These are phyloP conservation scores for Cossypha caffra DNA, from an alignment of 2,797 vertebrate species.

Conservation along the genomic window DNA sequence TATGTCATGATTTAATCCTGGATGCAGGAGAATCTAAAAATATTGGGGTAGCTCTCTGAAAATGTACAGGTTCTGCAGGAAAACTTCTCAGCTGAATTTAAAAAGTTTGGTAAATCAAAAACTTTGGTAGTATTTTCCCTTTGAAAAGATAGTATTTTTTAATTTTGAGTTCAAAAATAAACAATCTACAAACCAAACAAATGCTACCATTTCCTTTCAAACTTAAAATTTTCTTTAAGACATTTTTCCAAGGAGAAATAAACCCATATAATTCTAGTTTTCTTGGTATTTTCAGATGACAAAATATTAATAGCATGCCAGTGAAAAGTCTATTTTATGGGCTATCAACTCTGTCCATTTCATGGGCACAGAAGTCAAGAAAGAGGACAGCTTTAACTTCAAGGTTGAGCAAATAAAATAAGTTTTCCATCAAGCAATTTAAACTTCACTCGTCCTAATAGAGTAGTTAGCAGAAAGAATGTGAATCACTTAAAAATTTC, in stretches of 20 bases:
- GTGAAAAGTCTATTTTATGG: slow-evolving; percentile 54
- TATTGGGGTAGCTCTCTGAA: neutral
- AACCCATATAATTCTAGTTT: neutral
- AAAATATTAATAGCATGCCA: slow-evolving; percentile 54
- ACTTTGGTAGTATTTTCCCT: neutral
- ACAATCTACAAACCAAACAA: neutral
- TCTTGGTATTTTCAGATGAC: neutral
- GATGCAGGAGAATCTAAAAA: neutral
- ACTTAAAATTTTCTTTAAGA: neutral
- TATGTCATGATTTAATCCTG: neutral
- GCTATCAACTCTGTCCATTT: slow-evolving; percentile 26
- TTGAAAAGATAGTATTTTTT: neutral
- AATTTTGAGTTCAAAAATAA: neutral
- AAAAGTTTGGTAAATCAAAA: neutral
- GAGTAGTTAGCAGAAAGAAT: slow-evolving; percentile 46
- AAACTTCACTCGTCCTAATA: slow-evolving; percentile 50
- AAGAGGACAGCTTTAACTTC: slow-evolving; percentile 34
- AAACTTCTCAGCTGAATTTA: neutral
- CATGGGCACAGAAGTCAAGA: neutral
- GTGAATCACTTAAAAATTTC: slow-evolving; percentile 11
- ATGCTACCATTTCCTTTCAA: neutral
- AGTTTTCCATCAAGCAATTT: slow-evolving; percentile 64
- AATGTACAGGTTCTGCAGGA: neutral
- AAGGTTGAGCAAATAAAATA: slow-evolving; percentile 55
- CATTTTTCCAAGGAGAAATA: neutral